A percentile compares a stretch with the other conserved stretches of the same genome.
phyloP scores from a whole-genome alignment of 2,113 vertebrate species.

The Peromyscus polionotus region DNA sequence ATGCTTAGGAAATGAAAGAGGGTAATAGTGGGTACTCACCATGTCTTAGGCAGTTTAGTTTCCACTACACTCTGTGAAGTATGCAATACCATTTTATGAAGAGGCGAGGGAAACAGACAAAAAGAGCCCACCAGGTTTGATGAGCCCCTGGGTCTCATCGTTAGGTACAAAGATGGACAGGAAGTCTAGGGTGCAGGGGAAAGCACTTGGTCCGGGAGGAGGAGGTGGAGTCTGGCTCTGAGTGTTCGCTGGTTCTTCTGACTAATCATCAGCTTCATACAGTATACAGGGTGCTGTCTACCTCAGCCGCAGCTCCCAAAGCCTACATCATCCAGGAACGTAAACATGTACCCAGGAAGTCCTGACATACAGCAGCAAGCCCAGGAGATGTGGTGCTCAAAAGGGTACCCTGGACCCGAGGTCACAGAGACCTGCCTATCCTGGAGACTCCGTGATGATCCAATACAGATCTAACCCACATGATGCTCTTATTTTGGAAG shows the following conservation, averaged over 20 bases:
- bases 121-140: accelerated
- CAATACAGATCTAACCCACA: accelerated
- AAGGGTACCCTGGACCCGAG: too few species aligned
- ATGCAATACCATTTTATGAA: accelerated
- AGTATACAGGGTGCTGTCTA: background rate
- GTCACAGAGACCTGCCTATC: accelerated
- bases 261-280: background rate
- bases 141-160: background rate
- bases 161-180: background rate
- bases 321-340: accelerated
- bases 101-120: background rate
- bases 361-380: accelerated
- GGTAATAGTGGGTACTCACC: accelerated
- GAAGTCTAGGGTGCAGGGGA: too few species aligned
- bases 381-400: background rate
- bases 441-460: background rate
- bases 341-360: accelerated
- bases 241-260: accelerated
- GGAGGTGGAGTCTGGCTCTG: accelerated
- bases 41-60: background rate
- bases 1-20: background rate
- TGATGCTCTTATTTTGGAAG: background rate
- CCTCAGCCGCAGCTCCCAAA: background rate
- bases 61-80: background rate
- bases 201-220: accelerated